A percentile compares a stretch with the other conserved stretches of the same genome.
phyloP scores from a whole-genome alignment of 2,888 invertebrate species.

The Caenorhabditis virilis region DNA sequence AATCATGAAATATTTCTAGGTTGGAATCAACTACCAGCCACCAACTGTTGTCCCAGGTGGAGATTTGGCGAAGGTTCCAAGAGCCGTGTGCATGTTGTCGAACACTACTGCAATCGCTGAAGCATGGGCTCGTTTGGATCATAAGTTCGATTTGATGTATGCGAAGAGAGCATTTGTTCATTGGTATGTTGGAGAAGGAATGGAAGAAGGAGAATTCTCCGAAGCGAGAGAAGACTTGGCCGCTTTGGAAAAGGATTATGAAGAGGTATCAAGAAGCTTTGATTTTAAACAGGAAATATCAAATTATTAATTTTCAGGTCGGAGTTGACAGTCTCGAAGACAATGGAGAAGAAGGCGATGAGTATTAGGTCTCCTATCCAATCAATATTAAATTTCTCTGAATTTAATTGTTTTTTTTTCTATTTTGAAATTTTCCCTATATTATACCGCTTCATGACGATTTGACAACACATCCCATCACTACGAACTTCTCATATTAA shows the following conservation, averaged over 20 bases:
- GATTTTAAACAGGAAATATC: background rate
- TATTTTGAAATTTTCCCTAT: too few species aligned
- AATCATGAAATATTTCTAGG: slow-evolving; percentile 15
- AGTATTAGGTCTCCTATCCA: too few species aligned
- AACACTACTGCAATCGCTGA: slow-evolving; percentile 72
- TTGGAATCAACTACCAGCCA: slow-evolving; percentile 67
- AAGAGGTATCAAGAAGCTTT: slow-evolving; percentile 34
- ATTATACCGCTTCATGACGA: too few species aligned
- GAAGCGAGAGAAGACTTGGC: slow-evolving; percentile 65
- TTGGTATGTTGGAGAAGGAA: slow-evolving; percentile 71
- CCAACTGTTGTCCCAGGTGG: slow-evolving; percentile 87
- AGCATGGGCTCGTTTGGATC: slow-evolving; percentile 81
- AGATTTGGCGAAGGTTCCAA: slow-evolving; percentile 76
- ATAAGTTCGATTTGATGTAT: slow-evolving; percentile 76
- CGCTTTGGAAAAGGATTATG: slow-evolving; percentile 59
- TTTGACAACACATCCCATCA: too few species aligned
- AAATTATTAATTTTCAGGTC: slow-evolving; percentile 54
- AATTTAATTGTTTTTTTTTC: too few species aligned
- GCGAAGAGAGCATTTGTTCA: slow-evolving; percentile 72
- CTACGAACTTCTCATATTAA: too few species aligned
- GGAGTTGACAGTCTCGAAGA: slow-evolving; percentile 54
- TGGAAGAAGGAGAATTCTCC: slow-evolving; percentile 67
- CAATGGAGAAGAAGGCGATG: slow-evolving; percentile 56
- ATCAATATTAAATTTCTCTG: too few species aligned
- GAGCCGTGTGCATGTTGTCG: slow-evolving; percentile 82